A percentile compares a stretch with the other conserved stretches of the same genome.
phyloP scores from a whole-genome alignment of 2,113 vertebrate genomes.

The Grammomys surdaster region DNA sequence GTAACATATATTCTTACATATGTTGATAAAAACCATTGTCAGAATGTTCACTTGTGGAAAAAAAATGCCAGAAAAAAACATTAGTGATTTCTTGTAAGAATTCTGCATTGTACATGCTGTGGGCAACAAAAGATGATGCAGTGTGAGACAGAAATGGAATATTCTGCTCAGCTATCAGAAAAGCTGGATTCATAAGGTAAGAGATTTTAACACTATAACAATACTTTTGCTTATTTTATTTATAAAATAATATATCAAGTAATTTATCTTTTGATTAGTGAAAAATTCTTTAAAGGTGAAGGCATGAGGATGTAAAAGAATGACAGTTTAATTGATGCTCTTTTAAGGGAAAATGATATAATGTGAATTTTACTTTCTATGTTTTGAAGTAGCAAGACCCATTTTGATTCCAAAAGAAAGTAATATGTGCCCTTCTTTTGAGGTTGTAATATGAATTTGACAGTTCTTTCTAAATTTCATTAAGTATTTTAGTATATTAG shows the following conservation, averaged over 20 bases:
- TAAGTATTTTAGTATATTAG: not conserved
- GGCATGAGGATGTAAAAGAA: not conserved
- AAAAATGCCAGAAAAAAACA: not conserved
- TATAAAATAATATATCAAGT: not conserved
- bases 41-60: not conserved
- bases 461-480: not conserved
- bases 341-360: not conserved
- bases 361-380: not conserved
- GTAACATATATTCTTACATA: not conserved
- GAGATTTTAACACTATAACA: not conserved
- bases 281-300: not conserved
- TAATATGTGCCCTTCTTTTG: not conserved
- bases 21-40: not conserved
- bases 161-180: not conserved
- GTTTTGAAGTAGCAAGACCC: not conserved
- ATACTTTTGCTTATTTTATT: not conserved
- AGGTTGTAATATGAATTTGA: not conserved
- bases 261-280: not conserved
- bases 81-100: not conserved
- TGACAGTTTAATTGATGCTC: not conserved
- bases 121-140: not conserved
- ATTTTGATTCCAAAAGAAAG: not conserved
- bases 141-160: not conserved
- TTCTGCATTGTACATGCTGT: not conserved
- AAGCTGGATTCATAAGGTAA: not conserved